Percentiles rank a stretch among this genome's conserved stretches.
These are phyloP conservation scores for Chloropsis cyanopogon DNA, from an alignment of 2,113 vertebrate genomes.

Conservation along the genomic window DNA sequence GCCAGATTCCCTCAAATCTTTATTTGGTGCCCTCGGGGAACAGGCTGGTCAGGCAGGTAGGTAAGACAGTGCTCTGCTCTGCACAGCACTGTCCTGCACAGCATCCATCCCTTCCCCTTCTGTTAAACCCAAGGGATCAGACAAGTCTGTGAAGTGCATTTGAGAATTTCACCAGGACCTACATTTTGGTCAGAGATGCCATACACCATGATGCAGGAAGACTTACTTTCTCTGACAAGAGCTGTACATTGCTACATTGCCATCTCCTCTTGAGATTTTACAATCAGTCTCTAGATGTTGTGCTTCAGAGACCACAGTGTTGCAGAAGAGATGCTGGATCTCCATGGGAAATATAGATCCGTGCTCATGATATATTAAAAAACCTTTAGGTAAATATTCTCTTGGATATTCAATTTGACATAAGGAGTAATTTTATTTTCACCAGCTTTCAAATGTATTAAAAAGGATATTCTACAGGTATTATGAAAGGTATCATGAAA, in stretches of 20 bases:
- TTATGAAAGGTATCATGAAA: neutral
- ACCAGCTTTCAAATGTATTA: neutral
- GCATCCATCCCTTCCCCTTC: neutral
- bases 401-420: neutral
- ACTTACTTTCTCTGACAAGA: neutral
- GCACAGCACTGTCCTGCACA: neutral
- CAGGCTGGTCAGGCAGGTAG: neutral
- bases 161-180: neutral
- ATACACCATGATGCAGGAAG: neutral
- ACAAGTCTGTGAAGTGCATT: neutral
- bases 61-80: neutral
- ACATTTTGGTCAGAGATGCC: neutral
- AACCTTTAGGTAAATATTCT: neutral
- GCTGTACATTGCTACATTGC: accelerated
- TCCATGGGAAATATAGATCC: neutral
- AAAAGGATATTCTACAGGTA: neutral
- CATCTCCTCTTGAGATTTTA: neutral
- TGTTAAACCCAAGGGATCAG: neutral
- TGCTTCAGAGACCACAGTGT: neutral
- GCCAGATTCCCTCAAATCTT: neutral
- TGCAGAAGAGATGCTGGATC: neutral
- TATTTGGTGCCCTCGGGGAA: accelerated
- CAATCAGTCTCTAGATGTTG: neutral
- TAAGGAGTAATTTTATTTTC: neutral
- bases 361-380: neutral